phyloP scores from a whole-genome alignment of 1,140 invertebrate genomes.

The Onthophagus taurus region DNA sequence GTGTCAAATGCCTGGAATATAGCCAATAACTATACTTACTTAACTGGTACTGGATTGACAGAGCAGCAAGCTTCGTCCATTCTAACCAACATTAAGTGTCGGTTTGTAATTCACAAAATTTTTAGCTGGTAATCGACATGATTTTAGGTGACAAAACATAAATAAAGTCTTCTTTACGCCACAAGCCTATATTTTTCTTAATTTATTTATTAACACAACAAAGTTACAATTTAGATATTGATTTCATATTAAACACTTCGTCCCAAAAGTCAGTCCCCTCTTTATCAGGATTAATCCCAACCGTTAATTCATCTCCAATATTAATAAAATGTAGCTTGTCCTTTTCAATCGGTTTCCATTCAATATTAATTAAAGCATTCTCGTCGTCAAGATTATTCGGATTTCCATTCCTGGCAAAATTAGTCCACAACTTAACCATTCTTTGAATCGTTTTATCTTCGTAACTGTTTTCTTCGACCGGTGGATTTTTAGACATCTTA shows the following conservation, averaged over 20 bases:
- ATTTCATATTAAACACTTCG: constrained; percentile 18
- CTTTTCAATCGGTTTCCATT: constrained; percentile 39
- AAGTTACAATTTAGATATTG: no score
- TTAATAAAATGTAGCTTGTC: constrained; percentile 16
- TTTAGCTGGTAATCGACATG: no score
- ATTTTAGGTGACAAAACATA: no score
- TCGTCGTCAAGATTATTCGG: constrained; percentile 35
- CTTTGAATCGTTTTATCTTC: constrained; percentile 36
- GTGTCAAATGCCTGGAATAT: no score
- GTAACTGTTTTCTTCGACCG: constrained; percentile 31
- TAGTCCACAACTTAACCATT: constrained; percentile 47
- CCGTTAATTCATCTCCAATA: constrained; percentile 22
- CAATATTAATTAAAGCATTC: constrained; percentile 34
- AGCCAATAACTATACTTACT: no score
- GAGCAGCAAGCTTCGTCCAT: no score
- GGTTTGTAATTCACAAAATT: no score
- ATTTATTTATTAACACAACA: no score
- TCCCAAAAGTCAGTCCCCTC: constrained; percentile 27
- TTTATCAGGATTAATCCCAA: constrained; percentile 19
- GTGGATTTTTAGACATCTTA: constrained; percentile 37
- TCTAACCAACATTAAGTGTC: no score
- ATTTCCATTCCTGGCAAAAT: constrained; percentile 45
- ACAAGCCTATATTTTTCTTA: no score
- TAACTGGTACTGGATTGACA: no score
- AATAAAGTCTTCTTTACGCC: no score